Evolutionary conservation across 2,888 invertebrate genomes (phyloP).

Genomic region (Vanessa cardui): DNA sequence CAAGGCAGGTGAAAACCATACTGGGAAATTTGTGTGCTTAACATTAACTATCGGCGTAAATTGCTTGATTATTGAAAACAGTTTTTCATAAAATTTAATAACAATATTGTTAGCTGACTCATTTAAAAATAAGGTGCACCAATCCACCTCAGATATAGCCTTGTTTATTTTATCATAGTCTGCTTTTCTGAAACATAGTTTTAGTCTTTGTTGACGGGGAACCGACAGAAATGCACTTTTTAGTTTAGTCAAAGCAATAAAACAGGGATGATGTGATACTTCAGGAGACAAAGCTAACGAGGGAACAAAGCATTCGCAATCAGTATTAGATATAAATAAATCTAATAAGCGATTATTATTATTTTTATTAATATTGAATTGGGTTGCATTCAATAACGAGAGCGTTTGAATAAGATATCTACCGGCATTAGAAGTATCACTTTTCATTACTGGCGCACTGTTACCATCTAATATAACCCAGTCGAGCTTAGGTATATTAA

Average conservation of each 20-base stretch:
- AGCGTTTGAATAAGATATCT: slow-evolving; percentile 9
- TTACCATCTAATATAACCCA: background rate
- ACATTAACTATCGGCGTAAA: slow-evolving; percentile 20
- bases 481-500: slow-evolving; percentile 8
- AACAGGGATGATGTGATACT: background rate
- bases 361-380: slow-evolving; percentile 7
- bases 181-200: slow-evolving; percentile 9
- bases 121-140: background rate
- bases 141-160: slow-evolving; percentile 3
- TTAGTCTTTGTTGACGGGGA: background rate
- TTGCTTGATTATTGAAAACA: slow-evolving; percentile 31
- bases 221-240: background rate
- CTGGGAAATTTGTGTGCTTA: slow-evolving; percentile 20
- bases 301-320: background rate
- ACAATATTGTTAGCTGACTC: background rate
- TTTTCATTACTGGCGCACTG: background rate
- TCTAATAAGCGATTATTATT: background rate
- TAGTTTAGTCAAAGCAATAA: slow-evolving; percentile 5
- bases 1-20: slow-evolving; percentile 32
- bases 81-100: slow-evolving; percentile 25
- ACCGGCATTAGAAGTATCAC: background rate
- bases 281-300: background rate
- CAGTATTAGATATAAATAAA: background rate
- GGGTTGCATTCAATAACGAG: background rate
- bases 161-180: slow-evolving; percentile 11